Percentiles rank a stretch among this genome's conserved stretches.
These are phyloP conservation scores for Chorisops tibialis DNA, from an alignment of 2,888 invertebrate genomes.

Conservation along the genomic window DNA sequence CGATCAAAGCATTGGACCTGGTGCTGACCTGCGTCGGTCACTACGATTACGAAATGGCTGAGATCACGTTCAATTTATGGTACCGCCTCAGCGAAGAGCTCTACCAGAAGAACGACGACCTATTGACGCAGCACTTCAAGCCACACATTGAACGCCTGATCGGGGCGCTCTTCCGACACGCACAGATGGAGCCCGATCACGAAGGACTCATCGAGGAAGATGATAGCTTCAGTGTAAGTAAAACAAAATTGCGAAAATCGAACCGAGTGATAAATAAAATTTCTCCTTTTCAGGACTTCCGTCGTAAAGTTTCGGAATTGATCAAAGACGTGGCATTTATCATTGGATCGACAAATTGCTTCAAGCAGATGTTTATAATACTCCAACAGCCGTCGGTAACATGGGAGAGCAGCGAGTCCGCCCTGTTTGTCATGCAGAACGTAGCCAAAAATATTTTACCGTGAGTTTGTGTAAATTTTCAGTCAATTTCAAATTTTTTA, in stretches of 20 bases:
- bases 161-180: constrained; percentile 83
- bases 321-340: constrained; percentile 97
- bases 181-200: constrained; percentile 94
- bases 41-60: constrained; percentile 93
- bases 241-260: too few species aligned
- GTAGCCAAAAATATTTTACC: constrained; percentile 93
- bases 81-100: constrained; percentile 91
- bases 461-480: constrained; percentile 58
- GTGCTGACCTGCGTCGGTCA: constrained; percentile 91
- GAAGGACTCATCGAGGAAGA: constrained; percentile 80
- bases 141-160: constrained; percentile 91
- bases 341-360: constrained; percentile 87
- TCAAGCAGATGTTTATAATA: constrained; percentile 83
- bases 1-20: constrained; percentile 80
- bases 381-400: constrained; percentile 69
- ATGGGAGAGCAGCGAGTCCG: constrained; percentile 93
- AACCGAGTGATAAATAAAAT: not conserved
- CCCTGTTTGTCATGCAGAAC: constrained; percentile 91
- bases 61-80: constrained; percentile 96
- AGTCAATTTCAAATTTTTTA: constrained; percentile 7
- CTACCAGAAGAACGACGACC: constrained; percentile 80
- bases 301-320: constrained; percentile 84
- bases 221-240: constrained; percentile 73
- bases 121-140: constrained; percentile 76
- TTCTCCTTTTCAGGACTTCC: constrained; percentile 59